phyloP scores from a whole-genome alignment of 2,797 vertebrate genomes.

The Cossypha heuglini region DNA sequence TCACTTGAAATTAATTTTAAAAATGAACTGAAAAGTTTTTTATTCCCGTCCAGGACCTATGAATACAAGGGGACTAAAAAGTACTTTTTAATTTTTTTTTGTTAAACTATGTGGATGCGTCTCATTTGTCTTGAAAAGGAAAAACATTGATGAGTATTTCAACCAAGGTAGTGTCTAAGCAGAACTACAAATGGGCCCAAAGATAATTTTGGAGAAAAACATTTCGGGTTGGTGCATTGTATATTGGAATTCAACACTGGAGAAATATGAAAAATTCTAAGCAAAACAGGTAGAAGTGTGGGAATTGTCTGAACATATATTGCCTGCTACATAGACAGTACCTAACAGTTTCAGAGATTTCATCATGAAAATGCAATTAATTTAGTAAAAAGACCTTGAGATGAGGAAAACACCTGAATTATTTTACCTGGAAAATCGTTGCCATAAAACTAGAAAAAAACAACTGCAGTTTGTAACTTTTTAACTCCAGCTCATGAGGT shows the following conservation, averaged over 20 bases:
- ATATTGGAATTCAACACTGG: background rate
- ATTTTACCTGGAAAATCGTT: background rate
- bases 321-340: background rate
- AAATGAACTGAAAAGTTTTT: background rate
- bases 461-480: background rate
- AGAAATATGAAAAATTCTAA: background rate
- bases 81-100: background rate
- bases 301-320: background rate
- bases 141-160: background rate
- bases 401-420: background rate
- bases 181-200: background rate
- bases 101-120: rapidly evolving
- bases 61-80: background rate
- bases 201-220: background rate
- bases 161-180: background rate
- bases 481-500: background rate
- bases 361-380: background rate
- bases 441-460: background rate
- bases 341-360: background rate
- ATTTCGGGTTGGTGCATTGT: background rate
- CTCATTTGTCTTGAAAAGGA: background rate
- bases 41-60: background rate
- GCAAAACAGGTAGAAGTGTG: background rate
- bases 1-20: background rate
- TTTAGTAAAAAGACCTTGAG: background rate